Evolutionary conservation across 2,113 vertebrate genomes (phyloP).

Genomic region (Nibea albiflora): DNA sequence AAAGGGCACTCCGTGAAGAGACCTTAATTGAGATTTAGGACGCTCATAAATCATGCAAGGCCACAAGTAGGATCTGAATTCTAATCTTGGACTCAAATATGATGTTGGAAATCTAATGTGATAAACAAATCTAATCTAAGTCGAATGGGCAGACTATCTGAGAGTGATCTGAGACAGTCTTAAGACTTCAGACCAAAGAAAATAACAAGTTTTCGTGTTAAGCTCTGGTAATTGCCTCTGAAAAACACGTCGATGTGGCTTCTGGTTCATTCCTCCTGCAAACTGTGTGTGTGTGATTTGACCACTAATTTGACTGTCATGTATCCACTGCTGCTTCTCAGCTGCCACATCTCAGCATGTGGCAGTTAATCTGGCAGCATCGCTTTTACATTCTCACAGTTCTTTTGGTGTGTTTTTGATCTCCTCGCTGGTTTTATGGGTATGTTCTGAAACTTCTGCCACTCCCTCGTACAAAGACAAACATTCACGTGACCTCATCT

Average conservation of each 20-base stretch:
- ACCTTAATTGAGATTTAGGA: neutral
- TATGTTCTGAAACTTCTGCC: neutral
- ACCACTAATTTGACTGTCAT: conserved; percentile 23
- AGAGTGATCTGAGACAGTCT: neutral
- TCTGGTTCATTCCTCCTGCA: conserved; percentile 21
- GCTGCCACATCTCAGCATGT: conserved; percentile 2
- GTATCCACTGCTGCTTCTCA: neutral
- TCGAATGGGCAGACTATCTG: neutral
- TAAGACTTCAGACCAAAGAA: neutral
- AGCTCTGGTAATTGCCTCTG: conserved; percentile 11
- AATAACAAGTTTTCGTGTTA: neutral
- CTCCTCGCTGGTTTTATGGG: conserved; percentile 3
- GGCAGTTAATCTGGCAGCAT: neutral
- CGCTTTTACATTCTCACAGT: neutral
- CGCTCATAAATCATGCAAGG: neutral
- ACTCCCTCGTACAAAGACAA: conserved; percentile 4
- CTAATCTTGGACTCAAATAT: neutral
- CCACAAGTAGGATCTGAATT: neutral
- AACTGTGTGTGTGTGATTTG: conserved; percentile 28
- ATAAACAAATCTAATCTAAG: too few species aligned
- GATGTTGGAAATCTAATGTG: neutral
- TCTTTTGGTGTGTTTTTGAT: neutral
- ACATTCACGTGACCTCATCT: neutral
- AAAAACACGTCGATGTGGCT: neutral
- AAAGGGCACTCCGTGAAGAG: neutral